Base-by-base conservation (phyloP, 2,888 invertebrate species). In the Ernsta delagoae region DNA sequence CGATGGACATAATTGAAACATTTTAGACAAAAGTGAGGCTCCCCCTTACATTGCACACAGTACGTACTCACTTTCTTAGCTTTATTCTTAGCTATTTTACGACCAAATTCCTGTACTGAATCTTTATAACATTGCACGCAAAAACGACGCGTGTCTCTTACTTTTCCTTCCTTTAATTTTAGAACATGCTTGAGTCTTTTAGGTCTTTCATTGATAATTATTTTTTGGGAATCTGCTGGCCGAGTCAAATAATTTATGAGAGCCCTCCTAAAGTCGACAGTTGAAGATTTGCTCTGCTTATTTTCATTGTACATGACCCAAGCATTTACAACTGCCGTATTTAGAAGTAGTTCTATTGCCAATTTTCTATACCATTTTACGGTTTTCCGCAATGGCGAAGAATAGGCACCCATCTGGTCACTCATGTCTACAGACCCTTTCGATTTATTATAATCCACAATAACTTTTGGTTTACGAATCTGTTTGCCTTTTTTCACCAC, bases 61-160 rank as follows among this genome's bases (percentile, higher is more conserved):
- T 75, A 77, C 63, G 75, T 76, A 71, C 70, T 72, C 70, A 79
- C 77, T 74, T 76, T 79, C 73, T 77, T 78, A 70, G 77, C 65
- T 75, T 75, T 79, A 71, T 77, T 79, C 71, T 76, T 76, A 70
- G 78, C 78, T 70, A 75, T 57, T 75, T 75, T 75, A 70, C 75
- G 73, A 70, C 78, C 77, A 75, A 75, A 75, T 70, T 74, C 57
- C 72, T 76, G 70, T 71, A 75, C 76, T 68, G 66, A 70, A 71
- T 75, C 73, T 77, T 77, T 78, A 70, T 77, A 79, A 73, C 77
- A n/a, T 73, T 73, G 72, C 64, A 73, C 72, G 72, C 77, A 79
- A 73, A 76, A 77, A 72, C 77, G 74, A 69, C 78, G 71, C 70
- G 74, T 75, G 70, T 74, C 70, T 73, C 74, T 75, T 69, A 77